These are phyloP conservation scores for Numenius phaeopus DNA, from an alignment of 2,797 vertebrate species.

Conservation along the genomic window DNA sequence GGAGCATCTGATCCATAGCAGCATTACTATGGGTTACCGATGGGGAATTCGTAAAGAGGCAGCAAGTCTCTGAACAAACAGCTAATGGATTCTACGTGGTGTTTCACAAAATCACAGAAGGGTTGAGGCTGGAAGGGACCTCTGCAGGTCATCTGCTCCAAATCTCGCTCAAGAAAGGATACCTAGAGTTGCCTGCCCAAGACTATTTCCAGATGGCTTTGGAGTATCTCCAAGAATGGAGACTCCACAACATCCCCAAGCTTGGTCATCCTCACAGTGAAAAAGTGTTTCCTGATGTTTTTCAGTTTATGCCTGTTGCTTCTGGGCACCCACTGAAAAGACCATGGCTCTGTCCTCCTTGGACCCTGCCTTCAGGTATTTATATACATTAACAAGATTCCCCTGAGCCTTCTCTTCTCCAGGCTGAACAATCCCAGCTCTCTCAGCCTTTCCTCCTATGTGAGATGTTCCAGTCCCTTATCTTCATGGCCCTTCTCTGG, in stretches of 20 bases:
- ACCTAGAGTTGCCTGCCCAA: background rate
- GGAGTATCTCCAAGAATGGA: background rate
- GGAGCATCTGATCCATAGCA: background rate
- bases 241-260: accelerated
- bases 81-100: background rate
- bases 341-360: background rate
- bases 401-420: background rate
- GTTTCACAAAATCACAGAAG: background rate
- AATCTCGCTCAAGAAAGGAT: background rate
- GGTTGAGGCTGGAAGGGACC: background rate
- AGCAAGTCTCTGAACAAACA: background rate
- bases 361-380: background rate
- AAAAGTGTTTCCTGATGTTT: background rate
- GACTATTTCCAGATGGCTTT: accelerated
- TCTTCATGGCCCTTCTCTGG: background rate
- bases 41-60: background rate
- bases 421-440: background rate
- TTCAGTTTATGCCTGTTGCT: accelerated
- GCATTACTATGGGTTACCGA: background rate
- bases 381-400: background rate
- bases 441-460: background rate
- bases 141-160: background rate
- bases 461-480: background rate
- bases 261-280: background rate
- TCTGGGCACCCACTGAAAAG: background rate